Evolutionary conservation across 2,797 vertebrate species (phyloP).

Genomic region (Phoxinus dragarum): DNA sequence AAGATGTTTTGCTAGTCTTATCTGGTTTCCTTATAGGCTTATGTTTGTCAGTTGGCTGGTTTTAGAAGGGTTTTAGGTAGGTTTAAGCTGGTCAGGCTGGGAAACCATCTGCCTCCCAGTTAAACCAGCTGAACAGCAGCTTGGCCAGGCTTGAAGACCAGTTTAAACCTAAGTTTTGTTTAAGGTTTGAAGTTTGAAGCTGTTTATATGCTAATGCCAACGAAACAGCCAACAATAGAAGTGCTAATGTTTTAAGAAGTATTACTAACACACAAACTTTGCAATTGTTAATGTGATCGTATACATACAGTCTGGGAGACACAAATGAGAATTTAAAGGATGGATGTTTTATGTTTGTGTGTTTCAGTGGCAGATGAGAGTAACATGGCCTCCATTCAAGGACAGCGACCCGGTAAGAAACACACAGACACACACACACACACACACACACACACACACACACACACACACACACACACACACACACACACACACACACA

Average conservation of each 20-base stretch:
- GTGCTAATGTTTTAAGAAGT: background rate
- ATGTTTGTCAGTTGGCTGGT: background rate
- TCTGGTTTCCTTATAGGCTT: background rate
- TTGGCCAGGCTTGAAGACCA: background rate
- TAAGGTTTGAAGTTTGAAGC: background rate
- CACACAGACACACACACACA: too few relatives aligned
- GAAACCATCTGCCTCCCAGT: background rate
- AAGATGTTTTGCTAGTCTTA: background rate
- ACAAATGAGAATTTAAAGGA: constrained; percentile 21
- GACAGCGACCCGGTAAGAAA: constrained; percentile 82
- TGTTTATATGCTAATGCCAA: background rate
- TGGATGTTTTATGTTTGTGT: constrained; percentile 49
- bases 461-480: background rate
- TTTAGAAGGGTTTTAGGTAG: background rate
- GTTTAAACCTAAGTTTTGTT: background rate
- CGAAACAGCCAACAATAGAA: background rate
- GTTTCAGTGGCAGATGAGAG: constrained; percentile 90
- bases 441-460: too few relatives aligned
- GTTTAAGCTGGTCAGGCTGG: background rate
- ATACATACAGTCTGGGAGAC: constrained; percentile 21
- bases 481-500: background rate
- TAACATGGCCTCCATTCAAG: constrained; percentile 83
- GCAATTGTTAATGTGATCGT: background rate
- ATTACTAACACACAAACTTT: background rate
- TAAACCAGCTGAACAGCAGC: background rate